Evolutionary conservation across 2,797 vertebrate genomes (phyloP).

Genomic region (Columba guinea): DNA sequence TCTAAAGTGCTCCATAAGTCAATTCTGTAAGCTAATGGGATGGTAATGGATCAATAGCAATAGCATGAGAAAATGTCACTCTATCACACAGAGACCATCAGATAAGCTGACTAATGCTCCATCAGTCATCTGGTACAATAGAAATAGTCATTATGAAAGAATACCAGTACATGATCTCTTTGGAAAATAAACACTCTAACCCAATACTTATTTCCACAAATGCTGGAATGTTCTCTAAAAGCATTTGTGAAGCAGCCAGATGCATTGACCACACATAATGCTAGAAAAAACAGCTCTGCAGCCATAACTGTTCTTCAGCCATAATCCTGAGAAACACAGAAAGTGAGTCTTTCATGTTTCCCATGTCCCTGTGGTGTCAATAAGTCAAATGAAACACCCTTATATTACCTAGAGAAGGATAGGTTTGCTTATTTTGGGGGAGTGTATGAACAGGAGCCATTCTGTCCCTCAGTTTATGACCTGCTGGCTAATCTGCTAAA

Average conservation of each 20-base stretch:
- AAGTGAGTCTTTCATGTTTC: not conserved
- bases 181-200: not conserved
- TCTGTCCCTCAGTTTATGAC: not conserved
- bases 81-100: not conserved
- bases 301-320: not conserved
- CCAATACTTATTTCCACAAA: not conserved
- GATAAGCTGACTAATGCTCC: conserved; percentile 39
- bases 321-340: not conserved
- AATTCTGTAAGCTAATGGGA: conserved; percentile 3
- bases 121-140: not conserved
- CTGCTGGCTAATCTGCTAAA: not conserved
- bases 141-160: conserved; percentile 21
- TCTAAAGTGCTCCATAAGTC: not conserved
- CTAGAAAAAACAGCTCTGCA: not conserved
- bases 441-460: not conserved
- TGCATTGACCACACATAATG: not conserved
- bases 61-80: not conserved
- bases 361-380: not conserved
- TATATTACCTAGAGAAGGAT: not conserved
- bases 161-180: not conserved
- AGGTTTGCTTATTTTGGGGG: not conserved
- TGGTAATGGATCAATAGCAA: not conserved
- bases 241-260: not conserved
- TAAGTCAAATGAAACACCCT: not conserved
- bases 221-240: not conserved